Evolutionary conservation across 2,888 invertebrate genomes (phyloP).

Genomic region (Tenthredo distinguenda): DNA sequence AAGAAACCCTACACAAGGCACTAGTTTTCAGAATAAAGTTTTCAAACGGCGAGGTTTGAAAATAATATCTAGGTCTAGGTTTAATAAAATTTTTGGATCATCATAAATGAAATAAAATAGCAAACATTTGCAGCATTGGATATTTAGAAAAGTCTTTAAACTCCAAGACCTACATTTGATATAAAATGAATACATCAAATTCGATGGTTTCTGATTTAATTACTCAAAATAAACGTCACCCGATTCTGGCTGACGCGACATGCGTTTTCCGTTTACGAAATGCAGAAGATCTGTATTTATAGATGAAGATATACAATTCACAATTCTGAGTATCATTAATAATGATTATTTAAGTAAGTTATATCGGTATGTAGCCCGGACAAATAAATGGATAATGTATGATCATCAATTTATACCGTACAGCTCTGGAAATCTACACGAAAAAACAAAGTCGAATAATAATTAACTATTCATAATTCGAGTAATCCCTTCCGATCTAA

Average conservation of each 20-base stretch:
- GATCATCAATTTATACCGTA: neutral
- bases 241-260: neutral
- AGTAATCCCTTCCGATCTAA: neutral
- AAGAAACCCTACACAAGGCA: neutral
- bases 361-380: neutral
- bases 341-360: neutral
- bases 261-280: neutral
- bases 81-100: neutral
- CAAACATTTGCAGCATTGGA: neutral
- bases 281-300: neutral
- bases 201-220: neutral
- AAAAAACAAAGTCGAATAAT: slow-evolving; percentile 15
- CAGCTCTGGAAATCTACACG: neutral
- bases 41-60: neutral
- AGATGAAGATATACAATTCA: neutral
- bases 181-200: neutral
- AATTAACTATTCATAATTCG: neutral
- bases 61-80: neutral
- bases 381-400: neutral
- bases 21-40: neutral
- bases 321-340: neutral
- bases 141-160: neutral
- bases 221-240: too few relatives aligned
- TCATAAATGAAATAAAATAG: neutral
- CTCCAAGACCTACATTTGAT: too few relatives aligned